A percentile compares a stretch with the other conserved stretches of the same genome.
These are phyloP conservation scores for Thryonomys swinderianus DNA, from an alignment of 2,113 vertebrate genomes.

Conservation along the genomic window DNA sequence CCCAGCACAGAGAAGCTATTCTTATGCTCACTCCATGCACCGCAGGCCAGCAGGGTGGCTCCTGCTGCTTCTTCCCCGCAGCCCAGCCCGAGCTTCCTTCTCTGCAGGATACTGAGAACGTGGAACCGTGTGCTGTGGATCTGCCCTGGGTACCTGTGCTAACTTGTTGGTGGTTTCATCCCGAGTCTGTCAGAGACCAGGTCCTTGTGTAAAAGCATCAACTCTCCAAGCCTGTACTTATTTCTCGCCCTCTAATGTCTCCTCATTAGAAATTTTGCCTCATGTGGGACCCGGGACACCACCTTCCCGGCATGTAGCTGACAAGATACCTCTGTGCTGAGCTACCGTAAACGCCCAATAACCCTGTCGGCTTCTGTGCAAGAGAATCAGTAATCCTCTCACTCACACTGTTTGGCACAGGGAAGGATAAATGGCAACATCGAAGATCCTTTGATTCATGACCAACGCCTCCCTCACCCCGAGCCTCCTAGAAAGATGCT, in stretches of 20 bases:
- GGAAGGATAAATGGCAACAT: neutral
- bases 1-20: no score
- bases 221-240: neutral
- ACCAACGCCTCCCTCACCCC: neutral
- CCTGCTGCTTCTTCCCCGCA: neutral
- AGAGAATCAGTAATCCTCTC: neutral
- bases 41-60: neutral
- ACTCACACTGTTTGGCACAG: neutral
- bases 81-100: neutral
- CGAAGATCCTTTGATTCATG: constrained; percentile 53
- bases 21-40: neutral
- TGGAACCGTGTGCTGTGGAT: neutral
- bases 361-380: neutral
- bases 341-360: neutral
- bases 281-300: neutral
- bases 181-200: neutral
- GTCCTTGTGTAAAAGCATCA: no score
- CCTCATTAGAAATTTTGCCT: neutral
- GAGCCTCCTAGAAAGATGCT: neutral
- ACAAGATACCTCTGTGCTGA: neutral
- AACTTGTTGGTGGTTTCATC: neutral
- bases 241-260: neutral
- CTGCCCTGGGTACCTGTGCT: neutral
- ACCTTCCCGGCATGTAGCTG: neutral
- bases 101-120: neutral